phyloP scores from a whole-genome alignment of 2,113 vertebrate species.

The Gymnorhina tibicen region DNA sequence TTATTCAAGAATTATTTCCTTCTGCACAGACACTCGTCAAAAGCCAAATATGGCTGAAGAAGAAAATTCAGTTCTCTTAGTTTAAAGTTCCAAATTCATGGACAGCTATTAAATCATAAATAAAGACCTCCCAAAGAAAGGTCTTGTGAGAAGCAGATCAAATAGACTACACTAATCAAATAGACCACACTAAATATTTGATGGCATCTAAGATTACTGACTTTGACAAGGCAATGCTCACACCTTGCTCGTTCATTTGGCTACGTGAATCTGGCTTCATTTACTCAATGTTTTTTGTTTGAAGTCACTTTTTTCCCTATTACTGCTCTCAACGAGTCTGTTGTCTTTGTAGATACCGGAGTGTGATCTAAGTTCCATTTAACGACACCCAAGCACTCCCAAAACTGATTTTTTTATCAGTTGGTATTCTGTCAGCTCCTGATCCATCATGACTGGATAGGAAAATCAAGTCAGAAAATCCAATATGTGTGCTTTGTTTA shows the following conservation, averaged over 20 bases:
- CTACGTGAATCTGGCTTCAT: background rate
- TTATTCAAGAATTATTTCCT: background rate
- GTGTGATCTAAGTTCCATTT: background rate
- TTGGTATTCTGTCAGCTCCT: background rate
- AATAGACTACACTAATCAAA: constrained; percentile 60
- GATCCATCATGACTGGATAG: background rate
- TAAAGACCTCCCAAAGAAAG: background rate
- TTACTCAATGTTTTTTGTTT: background rate
- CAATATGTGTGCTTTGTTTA: background rate
- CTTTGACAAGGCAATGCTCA: constrained; percentile 29
- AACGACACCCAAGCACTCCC: background rate
- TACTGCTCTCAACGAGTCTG: background rate
- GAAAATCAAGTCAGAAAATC: background rate
- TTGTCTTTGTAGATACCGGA: background rate
- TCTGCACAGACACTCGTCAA: background rate
- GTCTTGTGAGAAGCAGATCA: constrained; percentile 63
- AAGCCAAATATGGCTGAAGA: background rate
- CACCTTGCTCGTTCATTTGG: constrained; percentile 33
- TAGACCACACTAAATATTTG: constrained; percentile 68
- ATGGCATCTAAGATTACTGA: constrained; percentile 71
- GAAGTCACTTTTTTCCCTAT: background rate
- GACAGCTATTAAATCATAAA: constrained; percentile 34
- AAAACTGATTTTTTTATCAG: background rate
- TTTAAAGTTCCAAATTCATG: background rate
- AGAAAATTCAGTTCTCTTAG: background rate